Evolutionary conservation across 1,140 invertebrate species (phyloP), one percentile per base, ranked within the genome.

Genomic region (Brachionus calyciflorus): DNA sequence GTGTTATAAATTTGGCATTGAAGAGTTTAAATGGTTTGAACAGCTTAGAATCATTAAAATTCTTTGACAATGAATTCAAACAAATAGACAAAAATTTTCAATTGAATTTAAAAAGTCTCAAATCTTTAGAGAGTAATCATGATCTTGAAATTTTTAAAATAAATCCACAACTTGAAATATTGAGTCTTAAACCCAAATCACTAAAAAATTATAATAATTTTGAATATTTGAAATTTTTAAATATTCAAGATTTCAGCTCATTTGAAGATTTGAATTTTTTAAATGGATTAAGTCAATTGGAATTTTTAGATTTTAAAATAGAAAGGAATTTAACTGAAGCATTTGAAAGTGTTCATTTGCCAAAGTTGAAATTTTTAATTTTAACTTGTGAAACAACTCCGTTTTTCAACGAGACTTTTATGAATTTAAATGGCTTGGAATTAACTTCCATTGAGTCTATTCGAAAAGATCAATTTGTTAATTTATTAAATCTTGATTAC

Each of bases 401-500:
- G 2, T 19, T 19, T 7, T 51, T 51, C 24, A 51, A 51, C 24
- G n/a, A 51, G 24, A 19, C 48, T 19, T 19, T 51, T n/a, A 51
- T 19, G 48, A 51, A 51, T 51, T 51, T 51, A 17, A n/a, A 51
- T 19, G 48, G 48, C 7, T 51, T 51, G 48, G 48, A 51, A 51
- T 51, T 51, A 21, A 51, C 24, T 19, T n/a, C 17, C 17, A n/a
- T 21, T 19, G 24, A 17, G 48, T 51, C 24, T 51, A 51, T 51
- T 19, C 48, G n/a, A 19, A n/a, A 1, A 19, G 48, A 51, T 51
- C n/a, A 51, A 7, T 51, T 51, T 51, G 12, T 51, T 51, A 51
- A 51, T 51, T 51, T 51, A 21, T 19, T 21, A 51, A 51, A 21
- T 51, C 48, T 51, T 51, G 48, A 51, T 51, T 51, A 51, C 24